phyloP scores from a whole-genome alignment of 1,140 invertebrate species.

The Samia ricini region DNA sequence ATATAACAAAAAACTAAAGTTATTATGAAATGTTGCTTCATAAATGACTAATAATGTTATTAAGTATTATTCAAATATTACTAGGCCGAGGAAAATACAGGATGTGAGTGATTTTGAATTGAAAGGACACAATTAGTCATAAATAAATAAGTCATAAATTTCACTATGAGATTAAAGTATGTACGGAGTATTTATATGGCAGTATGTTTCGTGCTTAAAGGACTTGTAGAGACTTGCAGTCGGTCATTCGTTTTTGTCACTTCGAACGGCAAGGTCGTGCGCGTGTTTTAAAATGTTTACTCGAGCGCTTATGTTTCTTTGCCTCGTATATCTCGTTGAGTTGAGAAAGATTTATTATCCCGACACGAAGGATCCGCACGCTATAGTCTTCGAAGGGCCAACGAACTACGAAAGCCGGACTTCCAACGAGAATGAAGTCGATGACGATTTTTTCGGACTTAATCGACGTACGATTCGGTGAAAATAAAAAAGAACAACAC shows the following conservation, averaged over 20 bases:
- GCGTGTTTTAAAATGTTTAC: neutral
- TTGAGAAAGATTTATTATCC: conserved; percentile 31
- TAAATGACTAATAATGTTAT: too few relatives aligned
- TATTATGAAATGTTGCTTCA: too few relatives aligned
- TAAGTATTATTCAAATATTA: too few relatives aligned
- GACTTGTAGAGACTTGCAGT: neutral
- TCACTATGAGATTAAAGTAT: neutral
- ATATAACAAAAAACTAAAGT: too few relatives aligned
- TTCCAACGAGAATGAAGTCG: conserved; percentile 23
- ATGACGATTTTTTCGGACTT: conserved; percentile 28
- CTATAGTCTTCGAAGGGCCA: conserved; percentile 46
- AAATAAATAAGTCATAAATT: too few relatives aligned
- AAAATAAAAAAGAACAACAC: neutral
- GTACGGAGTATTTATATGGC: neutral
- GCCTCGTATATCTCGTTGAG: conserved; percentile 8
- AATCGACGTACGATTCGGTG: conserved; percentile 29
- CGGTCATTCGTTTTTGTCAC: conserved; percentile 16
- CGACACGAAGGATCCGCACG: conserved; percentile 24
- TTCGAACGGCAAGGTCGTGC: conserved; percentile 14
- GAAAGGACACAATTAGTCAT: neutral
- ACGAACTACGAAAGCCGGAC: conserved; percentile 33
- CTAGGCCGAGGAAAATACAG: too few relatives aligned
- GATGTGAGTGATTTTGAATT: too few relatives aligned
- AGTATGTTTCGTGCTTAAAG: neutral
- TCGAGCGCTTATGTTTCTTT: conserved; percentile 12